Evolutionary conservation across 2,113 vertebrate genomes (phyloP).

Genomic region (Circaetus cinerascens): DNA sequence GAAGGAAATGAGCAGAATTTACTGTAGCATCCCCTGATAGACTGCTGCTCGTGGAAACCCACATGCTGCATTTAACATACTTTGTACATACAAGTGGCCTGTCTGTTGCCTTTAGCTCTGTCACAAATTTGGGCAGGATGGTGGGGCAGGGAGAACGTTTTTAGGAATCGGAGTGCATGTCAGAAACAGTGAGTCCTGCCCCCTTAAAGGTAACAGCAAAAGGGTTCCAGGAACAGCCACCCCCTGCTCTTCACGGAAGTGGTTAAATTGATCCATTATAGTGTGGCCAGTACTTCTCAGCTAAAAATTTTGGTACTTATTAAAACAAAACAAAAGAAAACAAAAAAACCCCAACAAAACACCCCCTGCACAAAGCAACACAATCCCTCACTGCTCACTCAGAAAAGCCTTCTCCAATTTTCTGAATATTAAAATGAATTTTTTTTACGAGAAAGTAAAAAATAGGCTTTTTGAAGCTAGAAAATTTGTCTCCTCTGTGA

Average conservation of each 20-base stretch:
- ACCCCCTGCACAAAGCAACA: not conserved
- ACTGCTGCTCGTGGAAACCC: not conserved
- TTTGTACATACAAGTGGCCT: not conserved
- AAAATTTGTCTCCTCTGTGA: not conserved
- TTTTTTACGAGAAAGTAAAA: not conserved
- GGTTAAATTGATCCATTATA: not conserved
- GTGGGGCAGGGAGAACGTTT: not conserved
- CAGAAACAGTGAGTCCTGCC: not conserved
- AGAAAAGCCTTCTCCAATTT: not conserved
- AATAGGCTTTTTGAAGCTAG: not conserved
- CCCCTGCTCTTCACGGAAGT: not conserved
- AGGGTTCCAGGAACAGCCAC: not conserved
- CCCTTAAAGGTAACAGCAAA: not conserved
- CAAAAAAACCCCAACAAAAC: too few relatives aligned
- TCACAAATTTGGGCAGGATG: not conserved
- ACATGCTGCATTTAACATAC: fast-evolving
- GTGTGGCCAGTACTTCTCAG: not conserved
- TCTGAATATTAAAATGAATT: not conserved
- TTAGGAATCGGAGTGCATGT: fast-evolving
- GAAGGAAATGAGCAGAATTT: not conserved
- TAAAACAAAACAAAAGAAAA: not conserved
- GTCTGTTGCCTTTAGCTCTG: not conserved
- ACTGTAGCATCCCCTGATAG: not conserved
- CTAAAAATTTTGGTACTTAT: not conserved
- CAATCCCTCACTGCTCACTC: not conserved